Evolutionary conservation across 2,797 vertebrate genomes (phyloP).

Genomic region (Macrochelys suwanniensis): DNA sequence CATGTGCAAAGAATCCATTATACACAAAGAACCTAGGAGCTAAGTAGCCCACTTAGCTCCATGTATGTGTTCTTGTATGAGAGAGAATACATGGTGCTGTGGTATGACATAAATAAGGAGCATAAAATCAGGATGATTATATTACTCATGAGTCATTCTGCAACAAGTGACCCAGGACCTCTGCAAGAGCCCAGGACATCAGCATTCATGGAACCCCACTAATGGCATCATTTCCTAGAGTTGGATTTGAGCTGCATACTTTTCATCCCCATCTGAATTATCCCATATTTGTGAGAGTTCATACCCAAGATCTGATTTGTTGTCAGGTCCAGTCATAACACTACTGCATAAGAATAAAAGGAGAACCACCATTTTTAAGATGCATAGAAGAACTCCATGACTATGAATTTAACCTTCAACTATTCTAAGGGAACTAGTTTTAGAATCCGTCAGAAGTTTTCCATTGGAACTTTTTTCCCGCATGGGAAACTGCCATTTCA

Average conservation of each 20-base stretch:
- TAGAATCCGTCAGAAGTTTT: background rate
- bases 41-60: too few relatives aligned
- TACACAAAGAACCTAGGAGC: too few relatives aligned
- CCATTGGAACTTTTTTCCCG: background rate
- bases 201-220: background rate
- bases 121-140: background rate
- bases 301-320: background rate
- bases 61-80: background rate
- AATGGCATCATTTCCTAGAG: background rate
- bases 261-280: background rate
- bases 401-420: background rate
- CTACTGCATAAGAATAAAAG: background rate
- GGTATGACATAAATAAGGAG: background rate
- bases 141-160: background rate
- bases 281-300: constrained; percentile 34
- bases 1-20: too few relatives aligned
- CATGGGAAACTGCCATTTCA: background rate
- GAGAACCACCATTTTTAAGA: constrained; percentile 19
- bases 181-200: background rate
- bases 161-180: background rate
- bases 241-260: constrained; percentile 1
- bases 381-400: background rate
- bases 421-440: background rate
- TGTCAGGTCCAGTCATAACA: constrained; percentile 27
- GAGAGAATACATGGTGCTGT: background rate